phyloP scores from a whole-genome alignment of 2,888 invertebrate genomes.

The Drosophila acutilabella region DNA sequence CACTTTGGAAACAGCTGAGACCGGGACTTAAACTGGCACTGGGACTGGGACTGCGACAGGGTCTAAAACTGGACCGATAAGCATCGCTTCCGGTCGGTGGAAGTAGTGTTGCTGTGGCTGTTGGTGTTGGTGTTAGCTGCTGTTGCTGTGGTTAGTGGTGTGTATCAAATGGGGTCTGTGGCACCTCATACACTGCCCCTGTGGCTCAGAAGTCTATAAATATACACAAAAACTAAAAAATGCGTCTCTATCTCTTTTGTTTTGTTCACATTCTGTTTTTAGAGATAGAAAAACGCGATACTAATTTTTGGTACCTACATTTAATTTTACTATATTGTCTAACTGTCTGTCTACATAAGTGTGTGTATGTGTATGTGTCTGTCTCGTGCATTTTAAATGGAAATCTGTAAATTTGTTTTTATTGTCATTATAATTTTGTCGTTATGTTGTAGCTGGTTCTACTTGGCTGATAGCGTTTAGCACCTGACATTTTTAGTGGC shows the following conservation, averaged over 20 bases:
- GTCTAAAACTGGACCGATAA: constrained; percentile 58
- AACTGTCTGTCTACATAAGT: constrained; percentile 20
- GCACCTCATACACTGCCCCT: constrained; percentile 62
- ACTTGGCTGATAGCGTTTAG: constrained; percentile 82
- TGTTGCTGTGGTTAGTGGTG: constrained; percentile 77
- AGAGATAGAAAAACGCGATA: constrained; percentile 68
- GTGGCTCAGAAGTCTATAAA: constrained; percentile 16
- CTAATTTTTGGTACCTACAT: constrained; percentile 76
- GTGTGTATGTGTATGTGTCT: constrained; percentile 33
- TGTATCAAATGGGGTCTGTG: constrained; percentile 82
- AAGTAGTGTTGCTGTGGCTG: constrained; percentile 27
- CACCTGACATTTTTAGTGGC: constrained; percentile 81
- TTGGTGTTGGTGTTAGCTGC: constrained; percentile 11
- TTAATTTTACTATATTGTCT: constrained; percentile 65
- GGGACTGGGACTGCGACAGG: constrained; percentile 9
- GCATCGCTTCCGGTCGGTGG: constrained; percentile 75
- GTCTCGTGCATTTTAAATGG: constrained; percentile 64
- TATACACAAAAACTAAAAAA: constrained; percentile 45
- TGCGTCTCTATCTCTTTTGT: constrained; percentile 67
- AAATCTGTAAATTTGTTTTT: constrained; percentile 80
- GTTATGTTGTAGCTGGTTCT: constrained; percentile 67
- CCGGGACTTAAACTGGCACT: constrained; percentile 19
- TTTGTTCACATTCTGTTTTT: constrained; percentile 43
- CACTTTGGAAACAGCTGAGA: constrained; percentile 18
- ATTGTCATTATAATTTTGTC: constrained; percentile 77